Evolutionary conservation across 2,888 invertebrate species (phyloP).

Genomic region (Sminthurinus aureus): DNA sequence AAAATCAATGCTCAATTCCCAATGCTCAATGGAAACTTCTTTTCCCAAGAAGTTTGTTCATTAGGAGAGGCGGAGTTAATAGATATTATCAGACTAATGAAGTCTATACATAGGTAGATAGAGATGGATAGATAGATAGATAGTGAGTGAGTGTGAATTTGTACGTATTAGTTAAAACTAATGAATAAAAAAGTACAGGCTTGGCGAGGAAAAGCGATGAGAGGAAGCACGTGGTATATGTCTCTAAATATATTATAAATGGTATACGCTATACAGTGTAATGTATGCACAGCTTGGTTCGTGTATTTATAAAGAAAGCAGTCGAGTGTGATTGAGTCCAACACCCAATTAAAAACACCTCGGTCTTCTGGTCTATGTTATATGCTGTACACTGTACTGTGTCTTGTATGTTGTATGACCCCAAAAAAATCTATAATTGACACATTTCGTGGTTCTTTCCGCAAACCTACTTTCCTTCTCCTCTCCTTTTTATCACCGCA

Average conservation of each 20-base stretch:
- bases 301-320: neutral
- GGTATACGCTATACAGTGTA: neutral
- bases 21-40: no score
- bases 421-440: constrained; percentile 34
- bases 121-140: neutral
- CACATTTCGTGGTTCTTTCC: constrained; percentile 32
- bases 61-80: no score
- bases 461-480: constrained; percentile 29
- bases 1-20: no score
- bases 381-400: no score
- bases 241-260: no score
- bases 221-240: constrained; percentile 26
- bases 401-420: constrained; percentile 20
- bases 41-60: neutral
- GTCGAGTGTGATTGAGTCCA: constrained; percentile 28
- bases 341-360: constrained; percentile 39
- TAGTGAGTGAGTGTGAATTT: neutral
- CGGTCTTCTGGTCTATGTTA: neutral
- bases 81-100: no score
- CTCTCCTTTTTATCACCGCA: neutral
- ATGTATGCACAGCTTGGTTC: no score
- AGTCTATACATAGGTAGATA: neutral
- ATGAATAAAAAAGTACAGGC: neutral
- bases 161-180: neutral
- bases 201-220: neutral